These are phyloP conservation scores for Eospalax fontanierii DNA, from an alignment of 2,797 vertebrate genomes.

Conservation along the genomic window DNA sequence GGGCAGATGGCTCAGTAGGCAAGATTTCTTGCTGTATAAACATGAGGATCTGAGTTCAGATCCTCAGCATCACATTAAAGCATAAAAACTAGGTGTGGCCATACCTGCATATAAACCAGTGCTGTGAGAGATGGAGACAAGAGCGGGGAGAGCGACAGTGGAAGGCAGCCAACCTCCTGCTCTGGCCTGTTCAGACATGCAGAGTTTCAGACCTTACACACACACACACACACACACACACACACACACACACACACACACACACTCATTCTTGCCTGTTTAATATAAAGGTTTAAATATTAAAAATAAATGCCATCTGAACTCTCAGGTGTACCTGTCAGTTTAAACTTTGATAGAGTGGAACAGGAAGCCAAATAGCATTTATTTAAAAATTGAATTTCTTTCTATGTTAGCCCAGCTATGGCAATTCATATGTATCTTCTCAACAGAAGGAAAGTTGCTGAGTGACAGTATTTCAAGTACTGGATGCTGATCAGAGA, in stretches of 20 bases:
- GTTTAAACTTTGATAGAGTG: slow-evolving; percentile 51
- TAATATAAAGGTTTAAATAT: slow-evolving; percentile 61
- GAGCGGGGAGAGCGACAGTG: too few relatives aligned
- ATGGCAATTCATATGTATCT: not conserved
- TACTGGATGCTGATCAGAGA: slow-evolving; percentile 11
- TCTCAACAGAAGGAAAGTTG: not conserved
- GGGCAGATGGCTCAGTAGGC: not conserved
- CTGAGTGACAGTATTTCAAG: slow-evolving; percentile 8
- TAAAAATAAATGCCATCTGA: slow-evolving; percentile 35
- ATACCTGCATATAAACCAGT: not conserved
- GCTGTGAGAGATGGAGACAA: too few relatives aligned
- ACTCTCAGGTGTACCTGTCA: not conserved
- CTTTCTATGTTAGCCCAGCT: not conserved
- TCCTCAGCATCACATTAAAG: not conserved
- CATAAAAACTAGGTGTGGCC: not conserved
- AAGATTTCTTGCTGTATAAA: not conserved
- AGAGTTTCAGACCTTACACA: not conserved
- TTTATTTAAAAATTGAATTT: slow-evolving; percentile 59
- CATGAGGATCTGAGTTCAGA: not conserved
- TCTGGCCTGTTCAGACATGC: not conserved
- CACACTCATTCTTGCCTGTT: slow-evolving; percentile 18
- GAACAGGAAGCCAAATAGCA: not conserved
- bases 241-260: too few relatives aligned
- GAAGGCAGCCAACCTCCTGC: not conserved
- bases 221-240: too few relatives aligned